A percentile compares a stretch with the other conserved stretches of the same genome.
Conservation (phyloP, 2,797 vertebrate genomes). For the Distichodus sexfasciatus region DNA sequence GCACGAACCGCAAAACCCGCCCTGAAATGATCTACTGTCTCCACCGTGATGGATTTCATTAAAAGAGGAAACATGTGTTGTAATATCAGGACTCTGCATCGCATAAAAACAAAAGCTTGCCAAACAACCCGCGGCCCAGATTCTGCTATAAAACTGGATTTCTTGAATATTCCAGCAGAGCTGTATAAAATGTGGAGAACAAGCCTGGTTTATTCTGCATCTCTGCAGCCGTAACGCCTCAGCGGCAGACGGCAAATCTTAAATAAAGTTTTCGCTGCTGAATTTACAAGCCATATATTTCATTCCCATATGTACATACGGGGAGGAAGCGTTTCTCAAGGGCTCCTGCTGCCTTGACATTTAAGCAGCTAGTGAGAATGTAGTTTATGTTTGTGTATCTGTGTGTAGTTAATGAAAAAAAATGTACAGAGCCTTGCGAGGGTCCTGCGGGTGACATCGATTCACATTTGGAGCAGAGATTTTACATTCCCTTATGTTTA, state of each 20-base stretch:
- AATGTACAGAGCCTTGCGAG: neutral
- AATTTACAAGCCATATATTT: slow-evolving; percentile 20
- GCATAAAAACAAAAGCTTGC: slow-evolving; percentile 44
- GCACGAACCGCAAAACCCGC: slow-evolving; percentile 58
- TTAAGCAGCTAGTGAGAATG: neutral
- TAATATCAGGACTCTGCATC: slow-evolving; percentile 55
- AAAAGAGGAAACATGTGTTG: slow-evolving; percentile 50
- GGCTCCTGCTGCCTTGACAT: slow-evolving; percentile 9
- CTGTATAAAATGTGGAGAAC: neutral
- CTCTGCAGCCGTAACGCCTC: neutral
- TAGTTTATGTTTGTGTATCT: neutral
- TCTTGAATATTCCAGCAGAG: neutral
- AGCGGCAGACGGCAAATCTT: slow-evolving; percentile 18
- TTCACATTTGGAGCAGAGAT: neutral
- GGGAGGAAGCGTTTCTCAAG: slow-evolving; percentile 4
- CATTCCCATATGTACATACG: slow-evolving; percentile 4
- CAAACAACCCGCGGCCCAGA: slow-evolving; percentile 36
- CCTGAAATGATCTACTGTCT: slow-evolving; percentile 61
- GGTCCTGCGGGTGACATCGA: neutral
- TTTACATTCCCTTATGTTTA: too few species aligned
- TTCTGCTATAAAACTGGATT: neutral
- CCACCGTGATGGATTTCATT: slow-evolving; percentile 54
- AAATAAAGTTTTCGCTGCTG: slow-evolving; percentile 20
- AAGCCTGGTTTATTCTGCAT: neutral
- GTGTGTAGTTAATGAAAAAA: slow-evolving; percentile 2